phyloP scores from a whole-genome alignment of 2,797 vertebrate genomes.

The Paedocypris micromegethes region DNA sequence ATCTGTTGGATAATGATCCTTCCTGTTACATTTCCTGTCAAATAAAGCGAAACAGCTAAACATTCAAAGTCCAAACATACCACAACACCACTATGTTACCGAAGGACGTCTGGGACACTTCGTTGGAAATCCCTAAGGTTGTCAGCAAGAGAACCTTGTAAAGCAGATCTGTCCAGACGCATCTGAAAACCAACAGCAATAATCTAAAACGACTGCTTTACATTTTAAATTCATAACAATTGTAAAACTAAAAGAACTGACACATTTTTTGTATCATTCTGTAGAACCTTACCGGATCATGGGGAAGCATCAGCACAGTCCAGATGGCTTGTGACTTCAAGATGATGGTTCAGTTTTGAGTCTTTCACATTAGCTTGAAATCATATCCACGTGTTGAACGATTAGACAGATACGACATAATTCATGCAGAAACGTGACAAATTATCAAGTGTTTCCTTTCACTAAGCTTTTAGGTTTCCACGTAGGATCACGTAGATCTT shows the following conservation, averaged over 20 bases:
- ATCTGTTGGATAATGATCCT: conserved; percentile 75
- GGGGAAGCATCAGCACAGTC: conserved; percentile 37
- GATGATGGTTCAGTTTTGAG: conserved; percentile 8
- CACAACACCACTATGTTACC: conserved; percentile 26
- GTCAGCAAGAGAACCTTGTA: conserved; percentile 35
- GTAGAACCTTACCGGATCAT: conserved; percentile 58
- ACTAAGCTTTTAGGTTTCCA: not conserved
- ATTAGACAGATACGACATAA: conserved; percentile 38
- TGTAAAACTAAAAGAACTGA: not conserved
- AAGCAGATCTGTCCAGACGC: conserved; percentile 16
- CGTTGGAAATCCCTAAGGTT: conserved; percentile 40
- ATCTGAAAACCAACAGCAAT: not conserved
- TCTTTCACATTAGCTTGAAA: conserved; percentile 55
- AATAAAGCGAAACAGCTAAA: conserved; percentile 1
- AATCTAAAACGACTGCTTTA: not conserved
- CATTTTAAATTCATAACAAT: not conserved
- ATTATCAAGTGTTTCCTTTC: conserved; percentile 1
- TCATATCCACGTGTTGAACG: conserved; percentile 58
- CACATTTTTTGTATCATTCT: not conserved
- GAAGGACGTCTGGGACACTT: conserved; percentile 48
- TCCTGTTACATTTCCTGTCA: conserved; percentile 65
- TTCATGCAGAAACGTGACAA: conserved; percentile 29
- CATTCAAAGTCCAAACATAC: not conserved
- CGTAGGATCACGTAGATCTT: too few relatives aligned
- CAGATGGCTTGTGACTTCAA: conserved; percentile 18